Conservation (phyloP, 2,797 vertebrate species). For the Sebastes diploproa region DNA sequence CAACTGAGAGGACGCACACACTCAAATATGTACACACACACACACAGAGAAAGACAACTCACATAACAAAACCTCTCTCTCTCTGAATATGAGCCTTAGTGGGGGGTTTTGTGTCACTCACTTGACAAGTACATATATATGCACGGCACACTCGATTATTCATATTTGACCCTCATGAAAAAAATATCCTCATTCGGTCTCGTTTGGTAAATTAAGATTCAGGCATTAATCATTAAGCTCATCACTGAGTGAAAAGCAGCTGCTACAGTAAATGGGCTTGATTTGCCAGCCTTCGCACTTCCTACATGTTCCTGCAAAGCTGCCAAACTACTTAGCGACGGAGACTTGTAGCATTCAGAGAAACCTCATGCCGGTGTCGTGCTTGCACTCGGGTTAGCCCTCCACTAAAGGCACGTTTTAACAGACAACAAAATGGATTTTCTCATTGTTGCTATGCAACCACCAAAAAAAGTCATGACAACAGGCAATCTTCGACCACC, state of each 20-base stretch:
- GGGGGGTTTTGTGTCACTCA: not conserved
- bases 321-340: slow-evolving; percentile 11
- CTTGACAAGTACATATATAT: slow-evolving; percentile 29
- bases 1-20: not conserved
- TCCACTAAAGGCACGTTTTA: not conserved
- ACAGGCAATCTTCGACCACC: slow-evolving; percentile 3
- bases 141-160: slow-evolving; percentile 34
- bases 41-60: not conserved
- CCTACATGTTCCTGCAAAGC: slow-evolving; percentile 17
- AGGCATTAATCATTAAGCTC: slow-evolving; percentile 48
- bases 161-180: slow-evolving; percentile 45
- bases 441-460: slow-evolving; percentile 46
- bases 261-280: slow-evolving; percentile 36
- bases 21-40: not conserved
- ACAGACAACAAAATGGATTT: slow-evolving; percentile 12
- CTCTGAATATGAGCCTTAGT: not conserved
- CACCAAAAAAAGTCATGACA: slow-evolving; percentile 13
- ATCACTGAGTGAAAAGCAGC: slow-evolving; percentile 49
- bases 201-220: slow-evolving; percentile 45
- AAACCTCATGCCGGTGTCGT: not conserved
- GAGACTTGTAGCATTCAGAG: slow-evolving; percentile 12
- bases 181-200: slow-evolving; percentile 12
- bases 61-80: not conserved
- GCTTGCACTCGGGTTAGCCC: not conserved
- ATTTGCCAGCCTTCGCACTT: slow-evolving; percentile 35